A percentile compares a stretch with the other conserved stretches of the same genome.
Conservation (phyloP, 2,113 vertebrate species). For the Poeciliopsis occidentalis region DNA sequence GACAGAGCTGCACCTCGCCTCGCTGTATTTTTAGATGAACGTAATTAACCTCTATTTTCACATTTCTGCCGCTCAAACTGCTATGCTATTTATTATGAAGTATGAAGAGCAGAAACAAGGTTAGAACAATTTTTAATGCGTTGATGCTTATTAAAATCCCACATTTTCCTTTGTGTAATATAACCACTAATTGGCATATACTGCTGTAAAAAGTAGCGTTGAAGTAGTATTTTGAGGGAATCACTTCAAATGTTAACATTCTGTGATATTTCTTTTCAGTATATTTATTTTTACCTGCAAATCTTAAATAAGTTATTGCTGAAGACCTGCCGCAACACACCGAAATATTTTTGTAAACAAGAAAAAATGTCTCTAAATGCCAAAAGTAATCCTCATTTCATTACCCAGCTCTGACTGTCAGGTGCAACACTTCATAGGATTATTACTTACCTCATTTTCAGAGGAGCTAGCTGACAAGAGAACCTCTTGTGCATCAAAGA, state of each 20-base stretch:
- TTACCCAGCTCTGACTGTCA: too few species aligned
- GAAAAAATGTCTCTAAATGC: background rate
- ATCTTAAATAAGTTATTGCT: background rate
- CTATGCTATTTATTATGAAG: slow-evolving; percentile 24
- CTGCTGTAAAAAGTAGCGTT: background rate
- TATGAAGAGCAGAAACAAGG: background rate
- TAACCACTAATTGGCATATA: background rate
- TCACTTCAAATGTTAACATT: background rate
- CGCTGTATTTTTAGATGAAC: slow-evolving; percentile 74
- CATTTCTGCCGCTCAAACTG: slow-evolving; percentile 52
- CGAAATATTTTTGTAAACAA: too few species aligned
- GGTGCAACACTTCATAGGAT: too few species aligned
- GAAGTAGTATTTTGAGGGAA: background rate
- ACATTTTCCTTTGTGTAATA: background rate
- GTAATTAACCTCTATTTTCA: slow-evolving; percentile 69
- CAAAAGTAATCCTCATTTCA: too few species aligned
- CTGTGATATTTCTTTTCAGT: too few species aligned
- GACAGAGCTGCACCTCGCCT: slow-evolving; percentile 46
- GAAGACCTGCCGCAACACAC: background rate
- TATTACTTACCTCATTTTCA: slow-evolving; percentile 90
- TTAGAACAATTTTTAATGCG: slow-evolving; percentile 2
- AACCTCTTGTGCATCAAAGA: slow-evolving; percentile 97
- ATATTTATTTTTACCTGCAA: background rate
- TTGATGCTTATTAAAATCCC: background rate
- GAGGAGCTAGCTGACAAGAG: slow-evolving; percentile 95